Conservation (phyloP, 2,888 invertebrate species). For the Serrognathus titanus region DNA sequence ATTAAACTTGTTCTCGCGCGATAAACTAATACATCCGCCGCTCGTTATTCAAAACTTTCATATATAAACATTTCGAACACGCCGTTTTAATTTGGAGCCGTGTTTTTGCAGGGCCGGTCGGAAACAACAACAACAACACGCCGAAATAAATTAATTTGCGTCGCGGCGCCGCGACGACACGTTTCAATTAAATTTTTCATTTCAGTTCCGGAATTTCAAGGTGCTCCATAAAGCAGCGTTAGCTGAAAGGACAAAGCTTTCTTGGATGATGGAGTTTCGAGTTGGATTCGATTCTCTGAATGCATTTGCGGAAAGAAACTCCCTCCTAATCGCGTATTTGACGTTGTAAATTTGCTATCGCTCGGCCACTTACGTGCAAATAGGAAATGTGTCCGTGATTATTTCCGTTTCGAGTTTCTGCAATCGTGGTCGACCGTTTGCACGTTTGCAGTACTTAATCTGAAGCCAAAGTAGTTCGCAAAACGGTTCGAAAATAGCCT, state of each 20-base stretch:
- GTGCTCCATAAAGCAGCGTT: background rate
- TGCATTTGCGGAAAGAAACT: no score
- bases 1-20: no score
- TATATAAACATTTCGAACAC: conserved; percentile 4
- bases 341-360: background rate
- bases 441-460: no score
- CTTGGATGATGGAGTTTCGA: no score
- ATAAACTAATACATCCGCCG: no score
- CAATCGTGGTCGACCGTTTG: no score
- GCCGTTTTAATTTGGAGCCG: conserved; percentile 9
- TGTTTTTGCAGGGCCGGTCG: background rate
- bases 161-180: background rate
- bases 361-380: background rate
- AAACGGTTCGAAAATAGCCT: no score
- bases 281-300: no score
- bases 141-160: background rate
- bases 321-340: no score
- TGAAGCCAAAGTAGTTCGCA: no score
- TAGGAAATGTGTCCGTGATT: background rate
- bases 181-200: conserved; percentile 13
- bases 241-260: background rate
- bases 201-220: background rate
- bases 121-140: conserved; percentile 3
- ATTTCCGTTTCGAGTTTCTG: no score
- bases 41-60: conserved; percentile 7